Evolutionary conservation across 2,113 vertebrate species (phyloP).

Genomic region (Empidonax traillii): DNA sequence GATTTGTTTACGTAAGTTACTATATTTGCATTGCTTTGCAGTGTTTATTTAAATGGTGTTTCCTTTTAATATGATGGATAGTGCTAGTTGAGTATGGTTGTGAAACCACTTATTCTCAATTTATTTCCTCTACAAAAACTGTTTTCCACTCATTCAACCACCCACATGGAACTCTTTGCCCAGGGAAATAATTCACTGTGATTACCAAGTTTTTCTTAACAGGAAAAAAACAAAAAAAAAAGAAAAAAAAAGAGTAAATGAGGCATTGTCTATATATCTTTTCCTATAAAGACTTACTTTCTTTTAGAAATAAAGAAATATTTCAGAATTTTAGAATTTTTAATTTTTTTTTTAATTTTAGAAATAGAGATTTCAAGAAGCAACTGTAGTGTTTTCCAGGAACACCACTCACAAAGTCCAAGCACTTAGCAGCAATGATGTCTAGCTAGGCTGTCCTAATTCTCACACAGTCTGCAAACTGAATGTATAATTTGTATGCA

Average conservation of each 20-base stretch:
- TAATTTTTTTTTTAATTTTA: not conserved
- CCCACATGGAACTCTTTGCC: not conserved
- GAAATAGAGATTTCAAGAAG: not conserved
- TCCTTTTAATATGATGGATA: not conserved
- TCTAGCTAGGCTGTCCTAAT: not conserved
- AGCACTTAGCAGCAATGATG: not conserved
- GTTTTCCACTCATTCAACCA: not conserved
- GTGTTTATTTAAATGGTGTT: not conserved
- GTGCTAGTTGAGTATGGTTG: not conserved
- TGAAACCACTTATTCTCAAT: not conserved
- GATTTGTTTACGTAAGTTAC: not conserved
- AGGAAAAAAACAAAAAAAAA: not conserved
- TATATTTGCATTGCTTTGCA: not conserved
- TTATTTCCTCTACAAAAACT: conserved; percentile 5
- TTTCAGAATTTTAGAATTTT: no score
- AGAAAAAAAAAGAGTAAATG: not conserved
- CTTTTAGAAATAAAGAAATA: not conserved
- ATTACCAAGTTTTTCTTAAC: not conserved
- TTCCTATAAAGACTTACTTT: not conserved
- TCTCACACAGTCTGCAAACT: not conserved
- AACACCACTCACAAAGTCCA: not conserved
- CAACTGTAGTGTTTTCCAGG: not conserved
- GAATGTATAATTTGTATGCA: conserved; percentile 44
- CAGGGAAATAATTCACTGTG: not conserved
- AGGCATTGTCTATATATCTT: not conserved